These are phyloP conservation scores for Drosophila mettleri DNA, from an alignment of 2,888 invertebrate genomes.

Conservation along the genomic window DNA sequence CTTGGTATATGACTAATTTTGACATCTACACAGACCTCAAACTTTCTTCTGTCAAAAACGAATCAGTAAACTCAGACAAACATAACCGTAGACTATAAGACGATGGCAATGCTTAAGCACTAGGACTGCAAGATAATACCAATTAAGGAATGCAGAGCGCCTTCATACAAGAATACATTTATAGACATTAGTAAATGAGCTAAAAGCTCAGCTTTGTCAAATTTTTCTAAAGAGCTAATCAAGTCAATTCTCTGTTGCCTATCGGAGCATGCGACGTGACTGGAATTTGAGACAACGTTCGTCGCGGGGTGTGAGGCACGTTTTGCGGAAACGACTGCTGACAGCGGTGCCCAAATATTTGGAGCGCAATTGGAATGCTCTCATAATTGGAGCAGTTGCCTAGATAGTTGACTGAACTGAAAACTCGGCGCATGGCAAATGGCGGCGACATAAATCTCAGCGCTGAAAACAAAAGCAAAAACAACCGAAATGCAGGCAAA, in stretches of 20 bases:
- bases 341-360: constrained; percentile 44
- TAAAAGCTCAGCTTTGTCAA: not conserved
- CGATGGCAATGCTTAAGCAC: no score
- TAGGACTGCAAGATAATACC: no score
- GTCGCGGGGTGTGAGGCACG: constrained; percentile 42
- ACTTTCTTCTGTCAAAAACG: no score
- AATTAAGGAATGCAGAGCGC: no score
- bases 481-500: constrained; percentile 40
- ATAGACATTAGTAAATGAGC: no score
- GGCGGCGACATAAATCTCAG: constrained; percentile 53
- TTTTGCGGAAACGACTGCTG: constrained; percentile 59
- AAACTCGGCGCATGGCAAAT: constrained; percentile 55
- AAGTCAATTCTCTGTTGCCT: constrained; percentile 46
- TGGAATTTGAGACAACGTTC: constrained; percentile 43
- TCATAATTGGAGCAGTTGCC: constrained; percentile 64
- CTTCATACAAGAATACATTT: no score
- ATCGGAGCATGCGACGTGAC: constrained; percentile 61
- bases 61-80: no score
- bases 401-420: constrained; percentile 67
- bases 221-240: constrained; percentile 1
- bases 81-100: no score
- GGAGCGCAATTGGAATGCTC: constrained; percentile 66
- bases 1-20: no score
- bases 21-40: no score
- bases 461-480: constrained; percentile 1